Evolutionary conservation across 2,797 vertebrate species (phyloP).

Genomic region (Argentina silus): DNA sequence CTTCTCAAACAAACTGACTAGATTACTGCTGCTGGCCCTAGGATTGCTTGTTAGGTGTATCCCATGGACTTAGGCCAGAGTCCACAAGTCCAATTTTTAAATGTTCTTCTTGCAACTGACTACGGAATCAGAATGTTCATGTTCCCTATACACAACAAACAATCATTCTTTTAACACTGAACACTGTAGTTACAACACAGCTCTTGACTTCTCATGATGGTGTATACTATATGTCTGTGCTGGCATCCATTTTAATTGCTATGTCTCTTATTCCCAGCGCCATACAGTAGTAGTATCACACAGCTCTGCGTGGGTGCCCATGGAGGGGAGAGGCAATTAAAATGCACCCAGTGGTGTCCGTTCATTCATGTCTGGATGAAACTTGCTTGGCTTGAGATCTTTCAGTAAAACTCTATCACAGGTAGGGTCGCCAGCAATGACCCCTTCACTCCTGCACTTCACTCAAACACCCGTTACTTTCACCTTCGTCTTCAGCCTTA

Average conservation of each 20-base stretch:
- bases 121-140: no score
- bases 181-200: neutral
- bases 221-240: neutral
- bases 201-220: neutral
- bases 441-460: neutral
- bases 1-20: constrained; percentile 7
- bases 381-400: constrained; percentile 1
- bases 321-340: constrained; percentile 24
- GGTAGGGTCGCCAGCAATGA: constrained; percentile 13
- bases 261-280: neutral
- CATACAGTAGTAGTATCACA: neutral
- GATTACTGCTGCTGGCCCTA: neutral
- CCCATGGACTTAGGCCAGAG: neutral
- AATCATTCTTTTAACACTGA: no score
- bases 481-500: neutral
- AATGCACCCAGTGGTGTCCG: constrained; percentile 10
- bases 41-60: neutral
- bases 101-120: neutral
- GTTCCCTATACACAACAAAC: no score
- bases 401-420: constrained; percentile 17
- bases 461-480: neutral
- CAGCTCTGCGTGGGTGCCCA: neutral
- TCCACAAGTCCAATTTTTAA: neutral
- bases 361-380: constrained; percentile 20
- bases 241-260: neutral